These are phyloP conservation scores for Meganola albula DNA, from an alignment of 2,888 invertebrate species.

Conservation along the genomic window DNA sequence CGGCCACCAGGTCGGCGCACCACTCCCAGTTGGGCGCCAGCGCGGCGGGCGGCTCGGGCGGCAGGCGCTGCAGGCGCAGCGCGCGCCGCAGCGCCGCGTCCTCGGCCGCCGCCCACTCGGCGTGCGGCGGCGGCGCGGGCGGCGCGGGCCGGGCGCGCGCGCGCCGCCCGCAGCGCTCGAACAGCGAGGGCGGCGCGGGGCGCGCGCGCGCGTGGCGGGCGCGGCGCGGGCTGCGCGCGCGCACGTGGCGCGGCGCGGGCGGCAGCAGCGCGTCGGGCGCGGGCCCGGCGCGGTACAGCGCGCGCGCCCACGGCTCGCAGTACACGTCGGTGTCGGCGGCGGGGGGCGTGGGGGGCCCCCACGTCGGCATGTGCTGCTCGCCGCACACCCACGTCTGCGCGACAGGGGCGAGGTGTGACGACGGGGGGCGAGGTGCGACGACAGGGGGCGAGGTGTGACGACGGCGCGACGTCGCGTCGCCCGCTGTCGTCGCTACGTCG, in stretches of 20 bases:
- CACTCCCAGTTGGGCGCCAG: slow-evolving; percentile 98
- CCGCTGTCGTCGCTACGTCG: no score
- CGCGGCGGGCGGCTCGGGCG: slow-evolving; percentile 84
- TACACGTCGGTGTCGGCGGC: slow-evolving; percentile 94
- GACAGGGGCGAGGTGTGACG: no score
- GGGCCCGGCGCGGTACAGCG: slow-evolving; percentile 86
- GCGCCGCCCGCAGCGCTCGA: slow-evolving; percentile 79
- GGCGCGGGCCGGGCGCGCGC: slow-evolving; percentile 84
- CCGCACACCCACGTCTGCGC: slow-evolving; percentile 86
- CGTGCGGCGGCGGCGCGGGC: slow-evolving; percentile 80
- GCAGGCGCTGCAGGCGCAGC: slow-evolving; percentile 80
- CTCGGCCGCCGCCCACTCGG: slow-evolving; percentile 94
- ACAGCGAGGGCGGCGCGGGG: slow-evolving; percentile 83
- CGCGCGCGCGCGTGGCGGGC: slow-evolving; percentile 84
- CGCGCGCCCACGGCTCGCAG: slow-evolving; percentile 89
- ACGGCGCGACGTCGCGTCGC: no score
- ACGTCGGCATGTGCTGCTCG: slow-evolving; percentile 90
- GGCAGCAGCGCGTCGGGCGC: slow-evolving; percentile 86
- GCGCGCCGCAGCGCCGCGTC: slow-evolving; percentile 93
- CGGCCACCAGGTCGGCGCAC: slow-evolving; percentile 93
- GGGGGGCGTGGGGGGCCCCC: slow-evolving; percentile 98
- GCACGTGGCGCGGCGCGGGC: slow-evolving; percentile 80
- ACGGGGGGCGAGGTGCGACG: neutral
- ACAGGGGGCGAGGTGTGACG: slow-evolving; percentile 2
- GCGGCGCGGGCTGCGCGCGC: slow-evolving; percentile 81